A percentile compares a stretch with the other conserved stretches of the same genome.
Conservation (phyloP, 1,140 invertebrate species). For the Drosophila persimilis region DNA sequence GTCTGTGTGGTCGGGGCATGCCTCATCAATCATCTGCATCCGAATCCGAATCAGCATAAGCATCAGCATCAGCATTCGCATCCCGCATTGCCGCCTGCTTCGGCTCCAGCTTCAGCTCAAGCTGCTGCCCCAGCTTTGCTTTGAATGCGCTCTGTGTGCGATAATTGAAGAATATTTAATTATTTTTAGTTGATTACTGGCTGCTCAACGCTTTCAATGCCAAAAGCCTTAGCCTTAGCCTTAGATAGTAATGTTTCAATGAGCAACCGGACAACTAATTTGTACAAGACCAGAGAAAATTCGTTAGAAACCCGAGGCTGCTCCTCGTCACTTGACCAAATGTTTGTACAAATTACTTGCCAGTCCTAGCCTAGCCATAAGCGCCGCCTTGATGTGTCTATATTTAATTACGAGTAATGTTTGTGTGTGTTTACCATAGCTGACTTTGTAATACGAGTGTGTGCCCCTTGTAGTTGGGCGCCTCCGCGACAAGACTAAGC, state of each 20-base stretch:
- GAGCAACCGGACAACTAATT: constrained; percentile 38
- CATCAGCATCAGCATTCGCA: constrained; percentile 22
- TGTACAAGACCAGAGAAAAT: constrained; percentile 5
- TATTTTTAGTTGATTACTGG: constrained; percentile 53
- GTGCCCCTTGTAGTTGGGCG: constrained; percentile 7
- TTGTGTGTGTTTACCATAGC: constrained; percentile 30
- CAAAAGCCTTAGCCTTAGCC: constrained; percentile 57
- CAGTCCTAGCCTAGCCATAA: constrained; percentile 31
- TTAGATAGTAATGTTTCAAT: constrained; percentile 18
- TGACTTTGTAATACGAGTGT: constrained; percentile 8
- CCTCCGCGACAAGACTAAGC: constrained; percentile 53
- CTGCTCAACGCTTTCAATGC: constrained; percentile 55
- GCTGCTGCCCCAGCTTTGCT: constrained; percentile 57
- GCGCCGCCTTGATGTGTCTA: constrained; percentile 37
- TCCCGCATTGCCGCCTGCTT: constrained; percentile 48
- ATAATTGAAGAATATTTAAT: constrained; percentile 17
- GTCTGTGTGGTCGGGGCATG: constrained; percentile 28
- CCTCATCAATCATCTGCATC: constrained; percentile 39
- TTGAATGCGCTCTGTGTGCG: constrained; percentile 61
- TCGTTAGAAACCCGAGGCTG: neutral
- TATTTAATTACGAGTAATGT: constrained; percentile 13
- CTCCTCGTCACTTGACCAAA: neutral
- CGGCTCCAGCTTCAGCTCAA: constrained; percentile 12
- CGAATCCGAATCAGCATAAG: constrained; percentile 32
- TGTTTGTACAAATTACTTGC: constrained; percentile 34